Percentiles rank a stretch among this genome's conserved stretches.
These are phyloP conservation scores for Enteromius thamalakanensis DNA, from an alignment of 2,797 vertebrate genomes.

Conservation along the genomic window DNA sequence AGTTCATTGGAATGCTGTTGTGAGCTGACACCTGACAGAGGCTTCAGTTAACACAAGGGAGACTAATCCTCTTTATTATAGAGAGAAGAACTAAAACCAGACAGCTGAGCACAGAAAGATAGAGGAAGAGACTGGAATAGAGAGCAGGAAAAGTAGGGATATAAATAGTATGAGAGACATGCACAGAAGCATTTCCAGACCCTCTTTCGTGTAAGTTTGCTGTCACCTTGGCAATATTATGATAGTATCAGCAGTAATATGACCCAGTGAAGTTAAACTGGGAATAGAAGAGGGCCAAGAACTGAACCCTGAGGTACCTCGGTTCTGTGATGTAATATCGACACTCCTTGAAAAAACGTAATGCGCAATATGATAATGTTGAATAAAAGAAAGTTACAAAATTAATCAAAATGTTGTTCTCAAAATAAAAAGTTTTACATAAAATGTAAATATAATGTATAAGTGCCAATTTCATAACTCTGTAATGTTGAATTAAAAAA, in stretches of 20 bases:
- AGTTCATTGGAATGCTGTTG: constrained; percentile 34
- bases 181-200: not conserved
- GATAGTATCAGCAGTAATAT: constrained; percentile 25
- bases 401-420: not conserved
- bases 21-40: constrained; percentile 7
- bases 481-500: not conserved
- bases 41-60: not conserved
- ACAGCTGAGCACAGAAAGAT: constrained; percentile 12
- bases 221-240: constrained; percentile 43
- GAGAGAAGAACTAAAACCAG: constrained; percentile 25
- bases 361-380: not conserved
- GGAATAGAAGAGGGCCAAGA: not conserved
- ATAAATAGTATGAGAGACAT: not conserved
- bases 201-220: constrained; percentile 19
- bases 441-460: not conserved
- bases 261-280: not conserved
- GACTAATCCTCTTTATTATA: constrained; percentile 32
- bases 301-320: constrained; percentile 2
- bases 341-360: not conserved
- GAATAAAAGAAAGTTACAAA: not conserved
- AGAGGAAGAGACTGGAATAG: constrained; percentile 13
- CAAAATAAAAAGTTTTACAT: not conserved
- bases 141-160: not conserved
- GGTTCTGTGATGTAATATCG: not conserved
- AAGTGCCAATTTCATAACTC: not conserved